Evolutionary conservation across 2,797 vertebrate genomes (phyloP).

Genomic region (Spinibarbus caldwelli): DNA sequence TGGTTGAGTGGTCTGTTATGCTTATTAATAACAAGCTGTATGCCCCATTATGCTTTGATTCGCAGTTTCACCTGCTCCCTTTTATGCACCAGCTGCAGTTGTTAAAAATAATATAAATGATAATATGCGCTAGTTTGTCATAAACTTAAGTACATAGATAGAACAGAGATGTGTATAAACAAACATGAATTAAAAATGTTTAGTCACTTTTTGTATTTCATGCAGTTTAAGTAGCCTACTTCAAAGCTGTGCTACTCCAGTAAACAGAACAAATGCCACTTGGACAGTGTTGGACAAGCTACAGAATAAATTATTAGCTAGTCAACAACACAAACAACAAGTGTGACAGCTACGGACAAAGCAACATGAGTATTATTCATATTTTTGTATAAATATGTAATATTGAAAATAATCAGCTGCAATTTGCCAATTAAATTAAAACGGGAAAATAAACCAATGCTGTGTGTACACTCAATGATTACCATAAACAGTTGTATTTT

Average conservation of each 20-base stretch:
- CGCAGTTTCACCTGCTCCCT: neutral
- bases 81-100: neutral
- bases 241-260: neutral
- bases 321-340: neutral
- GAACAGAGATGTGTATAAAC: neutral
- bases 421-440: neutral
- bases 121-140: neutral
- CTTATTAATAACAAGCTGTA: neutral
- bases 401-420: neutral
- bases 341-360: neutral
- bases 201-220: neutral
- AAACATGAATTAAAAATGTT: neutral
- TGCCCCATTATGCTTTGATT: neutral
- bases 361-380: neutral
- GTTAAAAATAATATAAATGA: neutral
- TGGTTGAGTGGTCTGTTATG: no score
- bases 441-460: neutral
- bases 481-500: no score
- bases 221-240: neutral
- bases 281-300: neutral
- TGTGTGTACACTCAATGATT: no score
- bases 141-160: neutral
- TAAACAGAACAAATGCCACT: neutral
- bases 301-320: neutral
- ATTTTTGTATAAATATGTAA: neutral